phyloP scores from a whole-genome alignment of 2,888 invertebrate species.

The Adineta ricciae region DNA sequence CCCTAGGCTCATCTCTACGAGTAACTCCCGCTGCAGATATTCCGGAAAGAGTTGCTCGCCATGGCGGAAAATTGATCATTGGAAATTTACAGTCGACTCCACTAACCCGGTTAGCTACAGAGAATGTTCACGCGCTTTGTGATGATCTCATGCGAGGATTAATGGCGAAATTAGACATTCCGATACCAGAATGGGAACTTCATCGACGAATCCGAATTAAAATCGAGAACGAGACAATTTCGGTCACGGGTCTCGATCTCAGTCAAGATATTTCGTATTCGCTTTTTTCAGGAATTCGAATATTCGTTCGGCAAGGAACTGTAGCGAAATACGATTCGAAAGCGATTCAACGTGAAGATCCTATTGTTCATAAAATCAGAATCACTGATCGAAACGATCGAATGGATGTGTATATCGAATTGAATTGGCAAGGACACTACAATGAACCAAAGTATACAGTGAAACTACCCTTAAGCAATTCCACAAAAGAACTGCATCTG shows the following conservation, averaged over 20 bases:
- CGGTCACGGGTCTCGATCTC: neutral
- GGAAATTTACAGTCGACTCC: neutral
- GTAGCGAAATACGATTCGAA: neutral
- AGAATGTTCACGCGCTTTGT: neutral
- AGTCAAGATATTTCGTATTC: neutral
- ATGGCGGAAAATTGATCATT: neutral
- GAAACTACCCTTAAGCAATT: neutral
- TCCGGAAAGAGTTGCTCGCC: neutral
- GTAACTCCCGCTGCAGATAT: constrained; percentile 16
- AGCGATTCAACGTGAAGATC: neutral
- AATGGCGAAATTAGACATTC: neutral
- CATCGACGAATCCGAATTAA: neutral
- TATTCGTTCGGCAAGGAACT: neutral
- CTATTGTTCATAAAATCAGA: neutral
- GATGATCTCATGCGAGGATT: neutral
- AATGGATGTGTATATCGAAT: neutral
- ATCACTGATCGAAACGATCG: neutral
- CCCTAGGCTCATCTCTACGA: constrained; percentile 6
- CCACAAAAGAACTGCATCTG: neutral
- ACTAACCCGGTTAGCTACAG: neutral
- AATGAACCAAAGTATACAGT: neutral
- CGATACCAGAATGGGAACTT: neutral
- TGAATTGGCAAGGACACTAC: constrained; percentile 4
- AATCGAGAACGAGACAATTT: neutral
- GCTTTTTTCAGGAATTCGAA: neutral